Base-by-base conservation (phyloP, 2,888 invertebrate genomes). In the Biston betularia region DNA sequence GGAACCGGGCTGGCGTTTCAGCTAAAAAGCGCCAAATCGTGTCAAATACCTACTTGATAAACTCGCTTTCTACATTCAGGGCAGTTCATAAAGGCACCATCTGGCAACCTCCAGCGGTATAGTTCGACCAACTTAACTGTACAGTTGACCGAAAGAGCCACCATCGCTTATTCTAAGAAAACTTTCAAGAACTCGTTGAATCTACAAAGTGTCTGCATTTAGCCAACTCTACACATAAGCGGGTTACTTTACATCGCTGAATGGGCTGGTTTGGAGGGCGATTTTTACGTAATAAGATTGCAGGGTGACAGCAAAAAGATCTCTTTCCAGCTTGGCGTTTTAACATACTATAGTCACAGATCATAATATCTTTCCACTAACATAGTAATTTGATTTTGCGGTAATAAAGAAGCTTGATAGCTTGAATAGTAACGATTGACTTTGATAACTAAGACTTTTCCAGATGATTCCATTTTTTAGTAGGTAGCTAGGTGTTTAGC, bases 21-120 rank as follows among this genome's bases (percentile, higher is more conserved):
- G 48, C 45, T 63, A 62, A 63, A 68, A 63, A 58, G 40, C 52
- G 64, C 52, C 48, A 64, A 65, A 68, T 67, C 69, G 71, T 75
- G 71, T 75, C 71, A 71, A 73, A 71, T 66, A 69, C 71, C 69
- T 57, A 63, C 75, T 76, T 71, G 70, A 71, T 75, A 74, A 73
- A 68, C 71, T 70, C 56, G 58, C 65, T 63, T 71, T 64, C 64
- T 59, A 61, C 61, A 60, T 65, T 61, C 65, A 62, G 57, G 45
- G 52, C 71, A 65, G 72, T 72, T 66, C 70, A 72, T 71, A 72
- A 72, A 71, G 53, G 61, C 66, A 34, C 15, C 74, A 70, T 68
- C 71, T 71, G 70, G 63, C 63, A 58, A 55, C 46, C 56, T 52
- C n/a, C 40, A 54, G 54, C 63, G 46, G 58, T 58, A 24, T 5